Evolutionary conservation across 2,113 vertebrate species (phyloP).

Genomic region (Pardalotus punctatus): DNA sequence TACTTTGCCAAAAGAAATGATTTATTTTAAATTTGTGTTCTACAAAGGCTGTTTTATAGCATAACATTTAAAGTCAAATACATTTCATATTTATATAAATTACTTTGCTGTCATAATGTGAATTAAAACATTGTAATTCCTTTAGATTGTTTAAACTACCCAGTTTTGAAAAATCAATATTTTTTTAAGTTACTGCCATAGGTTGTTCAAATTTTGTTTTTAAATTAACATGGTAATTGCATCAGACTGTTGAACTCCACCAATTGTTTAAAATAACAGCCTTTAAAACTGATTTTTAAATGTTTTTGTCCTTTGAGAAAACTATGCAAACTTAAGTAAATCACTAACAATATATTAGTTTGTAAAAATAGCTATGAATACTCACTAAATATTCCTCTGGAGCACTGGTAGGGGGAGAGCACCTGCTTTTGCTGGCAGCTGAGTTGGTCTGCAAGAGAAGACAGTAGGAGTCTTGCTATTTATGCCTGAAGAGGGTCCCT

Average conservation of each 20-base stretch:
- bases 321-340: neutral
- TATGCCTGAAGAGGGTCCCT: slow-evolving; percentile 78
- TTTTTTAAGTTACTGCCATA: neutral
- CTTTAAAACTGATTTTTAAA: neutral
- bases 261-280: neutral
- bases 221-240: neutral
- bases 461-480: slow-evolving; percentile 77
- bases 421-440: slow-evolving; percentile 78
- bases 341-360: neutral
- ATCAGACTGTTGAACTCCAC: neutral
- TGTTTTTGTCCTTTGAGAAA: slow-evolving; percentile 17
- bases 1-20: slow-evolving; percentile 36
- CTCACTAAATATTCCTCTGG: slow-evolving; percentile 66
- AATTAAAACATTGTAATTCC: neutral
- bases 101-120: neutral
- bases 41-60: slow-evolving; percentile 29
- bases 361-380: slow-evolving; percentile 42
- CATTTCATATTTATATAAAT: slow-evolving; percentile 31
- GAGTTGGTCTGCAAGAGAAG: slow-evolving; percentile 80
- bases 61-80: slow-evolving; percentile 13
- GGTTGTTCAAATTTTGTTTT: neutral
- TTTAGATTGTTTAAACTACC: neutral
- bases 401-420: slow-evolving; percentile 53
- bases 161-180: neutral
- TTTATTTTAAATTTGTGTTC: slow-evolving; percentile 45